These are phyloP conservation scores for Drosophila funebris DNA, from an alignment of 1,140 invertebrate species.

Conservation along the genomic window DNA sequence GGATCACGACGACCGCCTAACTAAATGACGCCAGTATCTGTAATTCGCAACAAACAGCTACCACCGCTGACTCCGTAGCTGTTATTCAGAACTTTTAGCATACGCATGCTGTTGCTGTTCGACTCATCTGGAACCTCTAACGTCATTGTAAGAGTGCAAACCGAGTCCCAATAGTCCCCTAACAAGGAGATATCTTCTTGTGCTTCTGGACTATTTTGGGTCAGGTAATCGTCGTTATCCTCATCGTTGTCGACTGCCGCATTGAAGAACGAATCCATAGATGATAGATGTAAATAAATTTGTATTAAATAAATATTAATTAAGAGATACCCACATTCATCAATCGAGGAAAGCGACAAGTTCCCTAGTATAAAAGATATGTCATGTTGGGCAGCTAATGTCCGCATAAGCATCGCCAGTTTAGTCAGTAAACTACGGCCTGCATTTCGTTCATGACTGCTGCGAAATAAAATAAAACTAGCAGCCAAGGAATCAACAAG, in stretches of 20 bases:
- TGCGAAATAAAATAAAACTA: conserved; percentile 48
- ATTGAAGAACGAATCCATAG: conserved; percentile 5
- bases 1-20: conserved; percentile 45
- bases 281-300: conserved; percentile 21
- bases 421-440: conserved; percentile 31
- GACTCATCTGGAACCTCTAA: conserved; percentile 36
- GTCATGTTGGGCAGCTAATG: conserved; percentile 36
- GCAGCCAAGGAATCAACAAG: conserved; percentile 67
- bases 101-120: conserved; percentile 41
- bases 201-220: not conserved
- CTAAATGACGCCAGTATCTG: conserved; percentile 62
- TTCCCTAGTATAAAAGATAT: conserved; percentile 59
- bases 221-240: not conserved
- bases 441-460: conserved; percentile 4
- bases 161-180: conserved; percentile 63
- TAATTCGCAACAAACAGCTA: conserved; percentile 52
- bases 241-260: conserved; percentile 11
- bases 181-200: conserved; percentile 19
- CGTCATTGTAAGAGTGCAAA: conserved; percentile 53
- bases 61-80: conserved; percentile 36
- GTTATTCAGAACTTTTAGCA: conserved; percentile 56
- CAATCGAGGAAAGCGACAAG: conserved; percentile 24
- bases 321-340: conserved; percentile 17
- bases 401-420: conserved; percentile 46
- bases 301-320: not conserved